Evolutionary conservation across 2,113 vertebrate species (phyloP), one percentile per base, ranked within the genome.

Genomic region (Prinia subflava): DNA sequence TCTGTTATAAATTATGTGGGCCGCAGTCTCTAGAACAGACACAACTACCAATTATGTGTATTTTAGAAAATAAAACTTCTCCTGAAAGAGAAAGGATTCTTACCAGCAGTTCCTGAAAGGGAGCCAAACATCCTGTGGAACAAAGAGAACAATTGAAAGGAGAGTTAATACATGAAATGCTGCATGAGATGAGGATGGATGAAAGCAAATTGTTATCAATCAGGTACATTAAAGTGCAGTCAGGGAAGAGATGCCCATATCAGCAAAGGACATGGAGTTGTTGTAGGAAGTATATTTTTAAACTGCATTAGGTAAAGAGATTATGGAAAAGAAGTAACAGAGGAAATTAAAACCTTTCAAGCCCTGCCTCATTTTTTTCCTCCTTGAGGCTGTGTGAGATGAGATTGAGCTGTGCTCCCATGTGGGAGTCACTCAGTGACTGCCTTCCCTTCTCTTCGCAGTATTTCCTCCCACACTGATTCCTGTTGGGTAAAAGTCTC

Each of bases 91-190:
- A 47, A 81, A 10, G 17, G 4, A 41, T 88, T 87, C 95, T 97
- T 97, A 97, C 96, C 95, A 0, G 44, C 22, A 60, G n/a, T 90
- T 95, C 79, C 95, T 0, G 92, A 60, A 49, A 42, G 33, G 33
- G 96, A 86, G 27, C 93, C 88, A 50, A 93, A 78, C 59, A 90
- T 63, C 92, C 96, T 96, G 92, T 60, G 49, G 60, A 75, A 68
- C 31, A 96, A 74, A 93, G 55, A 85, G 3, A 85, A 74, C 8
- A 31, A 70, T 67, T 95, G n/a, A 68, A 82, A 79, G 33, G 55
- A 76, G 55, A 57, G 8, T 39, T 30, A 82, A 42, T 41, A 24
- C 30, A 64, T 22, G 23, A 65, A 57, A 23, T 69, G 33, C 30
- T 52, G 28, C 5, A 5, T 25, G 47, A 59, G 47, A 33, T 33